Evolutionary conservation across 1,140 invertebrate genomes (phyloP), one percentile per base, ranked within the genome.

Genomic region (Pseudomyrmex sp.): DNA sequence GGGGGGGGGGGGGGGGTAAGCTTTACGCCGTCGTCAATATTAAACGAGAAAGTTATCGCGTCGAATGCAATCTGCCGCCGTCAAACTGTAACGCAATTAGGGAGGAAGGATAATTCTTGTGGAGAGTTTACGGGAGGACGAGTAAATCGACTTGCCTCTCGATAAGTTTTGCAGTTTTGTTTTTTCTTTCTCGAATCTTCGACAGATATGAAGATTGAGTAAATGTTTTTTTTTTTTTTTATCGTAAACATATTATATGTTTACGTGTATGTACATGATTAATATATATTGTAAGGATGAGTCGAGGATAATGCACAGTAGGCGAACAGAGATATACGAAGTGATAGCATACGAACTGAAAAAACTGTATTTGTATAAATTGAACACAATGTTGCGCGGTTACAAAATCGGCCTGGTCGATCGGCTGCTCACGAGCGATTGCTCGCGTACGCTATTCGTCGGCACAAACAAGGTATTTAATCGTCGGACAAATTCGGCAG

Each of bases 11-110:
- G 35, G 54, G 1, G 7, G 8, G 15, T 26, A 20, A 70, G 54
- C n/a, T 80, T 72, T 80, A 46, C 44, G 56, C 15, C 20, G 23
- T 80, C 66, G 46, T 80, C n/a, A 23, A 72, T 72, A 80, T 72
- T 79, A 79, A 72, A 44, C 66, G 66, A 72, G 54, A 80, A 80
- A 80, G 76, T 80, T 80, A 72, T 80, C 66, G 20, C 66, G 72
- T 79, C 56, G 48, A 80, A 79, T 23, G 74, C 74, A 82, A 65
- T 68, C 54, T 50, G 20, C 46, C 54, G 58, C 18, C 61, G 44
- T 61, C 50, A 80, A 66, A 79, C 54, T 79, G 7, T 68, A 66
- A 84, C 35, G 75, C 48, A 68, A 79, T 54, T 52, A 52, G 62
- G 12, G 35, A 76, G 15, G 48, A 18, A 18, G 18, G 62, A 18